phyloP scores from a whole-genome alignment of 2,797 vertebrate genomes.

The Phalloptychus januarius region DNA sequence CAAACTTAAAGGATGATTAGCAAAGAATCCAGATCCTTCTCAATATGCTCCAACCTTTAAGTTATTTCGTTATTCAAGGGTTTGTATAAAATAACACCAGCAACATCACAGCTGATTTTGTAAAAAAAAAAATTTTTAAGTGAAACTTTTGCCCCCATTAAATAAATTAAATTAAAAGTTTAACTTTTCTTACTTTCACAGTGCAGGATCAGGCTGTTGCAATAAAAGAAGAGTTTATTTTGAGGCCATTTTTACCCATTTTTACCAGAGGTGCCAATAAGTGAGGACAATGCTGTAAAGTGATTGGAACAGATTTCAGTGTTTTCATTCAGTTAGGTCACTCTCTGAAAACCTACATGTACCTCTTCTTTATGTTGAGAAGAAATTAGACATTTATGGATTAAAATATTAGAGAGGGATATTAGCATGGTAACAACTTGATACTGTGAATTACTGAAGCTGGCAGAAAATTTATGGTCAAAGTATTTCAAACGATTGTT shows the following conservation, averaged over 20 bases:
- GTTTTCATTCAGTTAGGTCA: background rate
- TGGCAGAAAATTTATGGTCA: constrained; percentile 39
- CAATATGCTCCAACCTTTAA: background rate
- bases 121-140: background rate
- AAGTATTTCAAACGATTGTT: constrained; percentile 63
- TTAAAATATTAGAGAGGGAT: constrained; percentile 27
- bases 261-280: background rate
- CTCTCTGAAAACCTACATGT: background rate
- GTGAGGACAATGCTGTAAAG: background rate
- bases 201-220: background rate
- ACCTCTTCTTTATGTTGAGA: constrained; percentile 1
- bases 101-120: background rate
- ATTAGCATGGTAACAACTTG: constrained; percentile 23
- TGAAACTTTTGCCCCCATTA: background rate
- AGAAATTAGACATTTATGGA: constrained; percentile 19
- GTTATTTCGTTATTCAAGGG: background rate
- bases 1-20: background rate
- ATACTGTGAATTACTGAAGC: constrained; percentile 67
- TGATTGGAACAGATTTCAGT: background rate
- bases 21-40: background rate
- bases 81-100: background rate
- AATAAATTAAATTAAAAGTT: background rate
- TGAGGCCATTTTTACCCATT: background rate
- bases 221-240: background rate
- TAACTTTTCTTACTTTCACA: background rate